Evolutionary conservation across 2,113 vertebrate species (phyloP), one percentile per base, ranked within the genome.

Genomic region (Salvelinus fontinalis): DNA sequence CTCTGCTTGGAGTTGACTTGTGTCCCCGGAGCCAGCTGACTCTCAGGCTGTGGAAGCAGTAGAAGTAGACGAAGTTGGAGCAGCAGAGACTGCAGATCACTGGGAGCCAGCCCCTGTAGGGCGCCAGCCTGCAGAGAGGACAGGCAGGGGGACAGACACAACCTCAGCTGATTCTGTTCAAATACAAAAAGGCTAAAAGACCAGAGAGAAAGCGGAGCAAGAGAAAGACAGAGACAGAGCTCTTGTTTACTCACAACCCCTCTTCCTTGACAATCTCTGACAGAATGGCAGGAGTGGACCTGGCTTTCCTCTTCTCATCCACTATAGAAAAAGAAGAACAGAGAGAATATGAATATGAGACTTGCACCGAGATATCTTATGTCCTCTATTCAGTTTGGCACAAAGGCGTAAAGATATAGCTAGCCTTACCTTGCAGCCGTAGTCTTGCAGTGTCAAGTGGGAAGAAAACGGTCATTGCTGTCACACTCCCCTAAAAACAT

Each of bases 21-120:
- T 94, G 95, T 57, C 94, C 94, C 92, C 91, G 95, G 80, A 95
- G 88, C 95, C 94, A 97, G 65, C 92, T 67, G 0, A 92, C 86
- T 90, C 97, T 99, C 70, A 99, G 88, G 85, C 94, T 95, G 87
- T 99, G 97, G 81, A 99, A 99, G 75, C 96, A 96, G 92, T 98
- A 99, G 93, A 99, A 99, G 89, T 98, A 99, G 78, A 99, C 95
- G 84, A 99, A 98, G 93, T 99, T 99, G 93, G 97, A 99, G 90
- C 97, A 99, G 89, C 97, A 99, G 67, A 99, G 95, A 81, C 96
- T 98, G 92, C 96, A 98, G 92, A 99, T 99, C 68, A 97, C 97
- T 22, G 97, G 95, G 90, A 99, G 96, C 97, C 97, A 99, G 18
- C 97, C 97, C 92, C 97, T 93, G 90, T 99, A 99, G 0, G 95